Base-by-base conservation (phyloP, 2,888 invertebrate genomes). In the Platerodrilus igneus region DNA sequence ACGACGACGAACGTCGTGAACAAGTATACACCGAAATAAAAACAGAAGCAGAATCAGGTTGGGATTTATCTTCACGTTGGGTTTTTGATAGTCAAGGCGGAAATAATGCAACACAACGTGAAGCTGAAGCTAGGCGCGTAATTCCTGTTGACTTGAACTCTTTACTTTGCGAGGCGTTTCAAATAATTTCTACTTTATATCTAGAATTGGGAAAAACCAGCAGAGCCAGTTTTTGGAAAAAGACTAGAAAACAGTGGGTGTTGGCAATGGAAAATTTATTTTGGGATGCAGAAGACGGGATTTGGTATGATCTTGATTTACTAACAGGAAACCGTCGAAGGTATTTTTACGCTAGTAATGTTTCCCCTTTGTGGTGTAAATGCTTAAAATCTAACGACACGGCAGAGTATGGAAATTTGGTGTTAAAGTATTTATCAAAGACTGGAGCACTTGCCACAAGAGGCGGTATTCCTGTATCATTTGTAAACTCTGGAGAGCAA, bases 131-230 rank as follows among this genome's bases (percentile, higher is more conserved):
- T 0, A 72, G 71, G 21, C 65, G 76, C 37, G 77, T 90, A 9
- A 68, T 88, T 13, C 89, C 90, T 0, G 89, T 88, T 2, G 91
- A 91, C 62, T 67, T 91, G 34, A 92, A 92, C 62, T 69, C 86
- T 2, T 81, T 86, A 49, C 72, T 87, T 32, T 84, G 81, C 51
- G 75, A 76, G 50, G 84, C 84, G 43, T 78, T 86, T 27, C 63
- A 71, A 30, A 72, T 79, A 8, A 59, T 85, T 43, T 73, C 79
- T 0, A 60, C 76, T 29, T 81, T 84, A 58, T 75, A 78, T 56
- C 63, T 62, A 4, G 54, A 72, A 30, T 51, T 81, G 6, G 69
- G 70, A 0, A 70, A 79, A 49, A 43, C 54, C 0, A 66, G 67
- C 0, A 74, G 73, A 49, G 70, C 72, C 1, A 59, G 58, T 0